Evolutionary conservation across 2,888 invertebrate genomes (phyloP), one percentile per base, ranked within the genome.

Genomic region (Noctuana brunneofusca): DNA sequence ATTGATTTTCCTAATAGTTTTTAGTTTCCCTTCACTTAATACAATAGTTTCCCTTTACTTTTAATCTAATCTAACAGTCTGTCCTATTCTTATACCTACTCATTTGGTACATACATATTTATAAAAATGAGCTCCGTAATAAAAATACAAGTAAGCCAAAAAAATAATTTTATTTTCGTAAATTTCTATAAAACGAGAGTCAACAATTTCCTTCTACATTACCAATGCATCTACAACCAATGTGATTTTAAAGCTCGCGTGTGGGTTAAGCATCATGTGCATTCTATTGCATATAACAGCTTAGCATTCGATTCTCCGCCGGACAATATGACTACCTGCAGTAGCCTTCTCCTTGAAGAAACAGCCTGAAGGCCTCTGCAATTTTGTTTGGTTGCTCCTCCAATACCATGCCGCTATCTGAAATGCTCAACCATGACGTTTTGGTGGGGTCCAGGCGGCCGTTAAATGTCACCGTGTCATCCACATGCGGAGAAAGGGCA

Each of bases 381-480:
- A 99, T 96, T 93, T 99, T 99, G 72, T 95, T 96, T 46, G 99
- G 99, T 86, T 98, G 97, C 86, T 99, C 99, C 91, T 99, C 99
- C 76, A 99, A 89, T 6, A 99, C 98, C 97, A 99, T 97, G 67
- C 99, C 99, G 83, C 98, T 98, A 85, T 99, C 99, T 30, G 98
- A 97, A 74, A 99, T 96, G 95, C 98, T 99, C 95, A 99, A 95
- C 98, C 99, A 99, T 54, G 98, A 98, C 38, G 98, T 98, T 84
- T 97, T 97, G 66, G 97, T 95, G 12, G 99, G 99, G 86, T 99
- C 97, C 83, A 99, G 93, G 63, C 98, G 94, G 46, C 98, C 97
- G 83, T 99, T 99, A 84, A 99, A 96, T 56, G 97, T 97, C 46
- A 99, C 98, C 8, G 98, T 98, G 79, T 99, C 99, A 68, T 99